Percentiles rank a stretch among this genome's conserved stretches.
Conservation (phyloP, 64 coral and sea anemone genomes). For the Stichodactyla mertensii region DNA sequence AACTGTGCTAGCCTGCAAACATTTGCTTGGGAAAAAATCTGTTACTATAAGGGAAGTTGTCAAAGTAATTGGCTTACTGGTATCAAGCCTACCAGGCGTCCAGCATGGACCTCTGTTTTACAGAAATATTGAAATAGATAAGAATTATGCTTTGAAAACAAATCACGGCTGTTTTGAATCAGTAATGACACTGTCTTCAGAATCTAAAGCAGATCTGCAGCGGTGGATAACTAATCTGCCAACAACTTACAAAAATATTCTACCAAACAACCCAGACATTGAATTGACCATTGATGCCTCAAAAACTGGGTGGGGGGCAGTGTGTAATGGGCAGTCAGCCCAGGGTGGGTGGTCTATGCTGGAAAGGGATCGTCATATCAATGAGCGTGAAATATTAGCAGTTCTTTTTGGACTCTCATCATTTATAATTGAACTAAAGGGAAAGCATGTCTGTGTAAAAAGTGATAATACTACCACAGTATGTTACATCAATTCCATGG, state of each 20-base stretch:
- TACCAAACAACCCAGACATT: slow-evolving; percentile 4
- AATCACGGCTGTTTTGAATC: slow-evolving; percentile 43
- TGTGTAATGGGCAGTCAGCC: too few species aligned
- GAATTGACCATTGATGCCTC: slow-evolving; percentile 27
- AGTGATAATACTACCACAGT: too few species aligned
- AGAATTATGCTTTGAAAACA: slow-evolving; percentile 37
- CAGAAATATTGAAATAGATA: slow-evolving; percentile 57
- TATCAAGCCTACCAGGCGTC: slow-evolving; percentile 40
- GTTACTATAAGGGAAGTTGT: slow-evolving; percentile 5
- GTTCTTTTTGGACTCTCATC: slow-evolving; percentile 24
- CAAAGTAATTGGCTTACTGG: slow-evolving; percentile 39
- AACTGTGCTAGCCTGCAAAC: slow-evolving; percentile 13
- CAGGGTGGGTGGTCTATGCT: too few species aligned
- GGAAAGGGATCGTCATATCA: slow-evolving; percentile 29
- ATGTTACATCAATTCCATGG: too few species aligned
- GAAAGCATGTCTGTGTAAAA: too few species aligned
- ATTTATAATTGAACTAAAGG: too few species aligned
- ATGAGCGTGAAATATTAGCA: slow-evolving; percentile 49
- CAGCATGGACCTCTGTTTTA: slow-evolving; percentile 53
- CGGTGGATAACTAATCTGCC: slow-evolving; percentile 47
- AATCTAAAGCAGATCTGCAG: slow-evolving; percentile 38
- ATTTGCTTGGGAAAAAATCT: not conserved
- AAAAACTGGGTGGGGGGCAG: slow-evolving; percentile 15
- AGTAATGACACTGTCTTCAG: slow-evolving; percentile 27
- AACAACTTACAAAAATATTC: slow-evolving; percentile 28